Base-by-base conservation (phyloP, 1,140 invertebrate genomes). In the Penaeus chinensis region DNA sequence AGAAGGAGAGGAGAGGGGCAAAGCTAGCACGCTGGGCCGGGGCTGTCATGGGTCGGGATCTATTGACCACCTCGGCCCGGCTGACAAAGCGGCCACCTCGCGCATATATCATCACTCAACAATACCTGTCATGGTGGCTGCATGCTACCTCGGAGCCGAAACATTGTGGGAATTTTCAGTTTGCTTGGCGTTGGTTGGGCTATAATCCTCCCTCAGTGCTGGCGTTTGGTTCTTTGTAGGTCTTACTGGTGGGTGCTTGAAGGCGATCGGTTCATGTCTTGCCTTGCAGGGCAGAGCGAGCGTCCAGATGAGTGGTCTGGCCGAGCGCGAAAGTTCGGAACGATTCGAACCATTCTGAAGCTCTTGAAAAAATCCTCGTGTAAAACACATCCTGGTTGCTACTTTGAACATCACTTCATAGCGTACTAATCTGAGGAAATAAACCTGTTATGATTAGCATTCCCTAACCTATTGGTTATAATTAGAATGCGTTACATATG, bases 71-170 rank as follows among this genome's bases (percentile, higher is more conserved):
- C 85, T 87, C 85, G 80, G 82, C 85, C 27, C 80, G 80, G 47
- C 80, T 78, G 80, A 87, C 85, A 87, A 87, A 87, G 85, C 85
- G 81, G 81, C 80, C 85, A 82, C 42, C 80, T 87, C 85, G 69
- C 80, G 69, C 85, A 87, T 87, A 82, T 87, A 87, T 87, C 85
- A 87, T 87, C 85, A 42, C 85, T 71, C 85, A 87, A 87, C 85
- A 87, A 87, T 87, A 83, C 80, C 80, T 87, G 85, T 87, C 85
- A 87, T 54, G 85, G 85, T 32, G 80, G 74, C 85, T 87, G 85
- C 80, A 87, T 83, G 85, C 85, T 87, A 87, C 85, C 85, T 87
- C 69, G 54, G 63, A 83, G 37, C 24, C 78, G 71, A 87, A 87
- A 87, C 80, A 82, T 76, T 87, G 74, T 78, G 65, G 63, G 60